Conservation (phyloP, 2,797 vertebrate species). For the Gymnoscopelus braueri region DNA sequence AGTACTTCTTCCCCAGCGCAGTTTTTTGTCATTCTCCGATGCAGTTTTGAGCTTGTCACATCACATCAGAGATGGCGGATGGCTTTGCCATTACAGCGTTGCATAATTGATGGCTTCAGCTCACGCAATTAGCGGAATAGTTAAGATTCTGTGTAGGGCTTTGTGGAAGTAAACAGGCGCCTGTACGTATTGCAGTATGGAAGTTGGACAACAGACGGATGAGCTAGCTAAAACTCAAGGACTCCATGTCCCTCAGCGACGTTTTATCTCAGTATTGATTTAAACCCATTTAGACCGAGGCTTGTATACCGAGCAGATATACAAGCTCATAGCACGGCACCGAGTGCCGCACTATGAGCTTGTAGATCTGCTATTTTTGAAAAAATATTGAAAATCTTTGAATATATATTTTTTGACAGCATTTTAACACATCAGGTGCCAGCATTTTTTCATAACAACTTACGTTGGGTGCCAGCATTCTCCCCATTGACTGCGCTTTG, state of each 20-base stretch:
- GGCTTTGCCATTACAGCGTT: constrained; percentile 46
- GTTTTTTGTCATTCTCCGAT: constrained; percentile 1
- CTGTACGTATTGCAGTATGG: not conserved
- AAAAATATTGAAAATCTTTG: no score
- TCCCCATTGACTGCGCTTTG: no score
- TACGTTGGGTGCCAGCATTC: no score
- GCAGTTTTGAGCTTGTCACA: constrained; percentile 41
- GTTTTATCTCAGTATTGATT: constrained; percentile 48
- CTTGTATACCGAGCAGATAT: constrained; percentile 9
- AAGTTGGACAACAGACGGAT: not conserved
- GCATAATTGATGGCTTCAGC: constrained; percentile 49
- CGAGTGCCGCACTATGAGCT: no score
- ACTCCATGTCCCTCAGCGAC: constrained; percentile 12
- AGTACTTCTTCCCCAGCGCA: no score
- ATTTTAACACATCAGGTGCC: no score
- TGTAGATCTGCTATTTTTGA: no score
- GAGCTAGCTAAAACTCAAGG: not conserved
- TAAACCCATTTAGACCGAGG: constrained; percentile 13
- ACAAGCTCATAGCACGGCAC: no score
- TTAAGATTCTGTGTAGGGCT: constrained; percentile 42
- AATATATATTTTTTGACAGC: no score
- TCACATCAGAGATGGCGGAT: constrained; percentile 25
- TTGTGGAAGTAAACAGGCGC: constrained; percentile 11
- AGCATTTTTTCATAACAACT: no score
- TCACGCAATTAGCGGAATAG: constrained; percentile 51